Evolutionary conservation across 2,797 vertebrate genomes (phyloP), one percentile per base, ranked within the genome.

Genomic region (Xyrichtys novacula): DNA sequence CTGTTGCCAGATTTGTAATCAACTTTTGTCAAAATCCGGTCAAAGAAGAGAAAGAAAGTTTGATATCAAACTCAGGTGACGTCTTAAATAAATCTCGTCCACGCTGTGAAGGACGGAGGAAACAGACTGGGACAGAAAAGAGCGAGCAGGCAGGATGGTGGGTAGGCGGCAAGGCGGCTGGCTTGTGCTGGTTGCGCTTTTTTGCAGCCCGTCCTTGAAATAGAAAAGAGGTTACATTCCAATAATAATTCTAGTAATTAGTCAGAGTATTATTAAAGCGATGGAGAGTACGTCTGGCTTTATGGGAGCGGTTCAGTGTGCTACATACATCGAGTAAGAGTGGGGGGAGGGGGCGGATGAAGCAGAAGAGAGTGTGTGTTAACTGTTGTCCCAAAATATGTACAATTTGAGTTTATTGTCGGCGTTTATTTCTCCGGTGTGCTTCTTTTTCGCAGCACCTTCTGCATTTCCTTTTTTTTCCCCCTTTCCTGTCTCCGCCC

Each of bases 141-240:
- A 49, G 71, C 16, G 12, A 26, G 23, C 23, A 16, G 23, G 44
- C 23, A 12, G 23, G 44, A 19, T 43, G 32, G 57, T 8, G 23
- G 46, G 67, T 9, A n/a, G n/a, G n/a, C n/a, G 48, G 38, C 23
- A 36, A 19, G 71, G 8, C n/a, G 40, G 48, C 53, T 31, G 65
- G 49, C 50, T 44, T 76, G 81, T 77, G 71, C 74, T 54, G 54
- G 62, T 76, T 78, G 57, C 61, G 15, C 28, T 57, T 53, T 65
- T 65, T 67, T 58, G 43, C 59, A 25, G 48, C 66, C 71, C 81
- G 84, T 85, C 75, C 90, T 91, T 61, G 25, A 91, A 92, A 90
- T 92, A 92, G 92, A 94, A 94, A 94, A 85, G 88, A 93, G 92
- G 92, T 93, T 93, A 91, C 85, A 86, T 89, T 94, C 92, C 87